These are phyloP conservation scores for Rhagium mordax DNA, from an alignment of 2,888 invertebrate species.

Conservation along the genomic window DNA sequence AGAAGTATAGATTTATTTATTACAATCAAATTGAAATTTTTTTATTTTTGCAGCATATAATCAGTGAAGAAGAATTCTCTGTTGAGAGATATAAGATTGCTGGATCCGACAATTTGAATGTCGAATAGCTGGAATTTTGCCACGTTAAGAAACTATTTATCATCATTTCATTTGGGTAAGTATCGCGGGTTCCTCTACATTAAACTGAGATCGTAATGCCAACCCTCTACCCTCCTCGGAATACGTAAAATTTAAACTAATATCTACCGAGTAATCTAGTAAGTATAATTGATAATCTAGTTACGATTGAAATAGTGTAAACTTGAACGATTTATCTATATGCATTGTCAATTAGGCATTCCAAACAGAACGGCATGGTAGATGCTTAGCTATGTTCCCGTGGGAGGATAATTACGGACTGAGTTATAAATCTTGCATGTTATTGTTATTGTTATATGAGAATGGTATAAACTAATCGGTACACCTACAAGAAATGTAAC, in stretches of 20 bases:
- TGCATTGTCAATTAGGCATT: slow-evolving; percentile 29
- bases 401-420: slow-evolving; percentile 23
- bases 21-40: not conserved
- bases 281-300: slow-evolving; percentile 25
- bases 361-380: slow-evolving; percentile 1
- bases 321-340: slow-evolving; percentile 25
- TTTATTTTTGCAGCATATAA: no score
- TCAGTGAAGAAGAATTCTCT: no score
- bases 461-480: not conserved
- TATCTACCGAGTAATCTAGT: slow-evolving; percentile 10
- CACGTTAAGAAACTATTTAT: no score
- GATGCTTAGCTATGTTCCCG: slow-evolving; percentile 9
- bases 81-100: no score
- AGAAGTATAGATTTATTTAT: no score
- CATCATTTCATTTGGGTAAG: no score
- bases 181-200: no score
- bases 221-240: not conserved
- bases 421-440: slow-evolving; percentile 13
- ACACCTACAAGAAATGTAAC: not conserved
- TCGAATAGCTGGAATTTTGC: no score
- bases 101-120: no score
- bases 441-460: slow-evolving; percentile 1
- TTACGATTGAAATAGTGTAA: slow-evolving; percentile 7
- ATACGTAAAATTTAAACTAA: not conserved
- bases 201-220: not conserved